Conservation (phyloP, 2,888 invertebrate genomes). For the Balanococcus diminutus region DNA sequence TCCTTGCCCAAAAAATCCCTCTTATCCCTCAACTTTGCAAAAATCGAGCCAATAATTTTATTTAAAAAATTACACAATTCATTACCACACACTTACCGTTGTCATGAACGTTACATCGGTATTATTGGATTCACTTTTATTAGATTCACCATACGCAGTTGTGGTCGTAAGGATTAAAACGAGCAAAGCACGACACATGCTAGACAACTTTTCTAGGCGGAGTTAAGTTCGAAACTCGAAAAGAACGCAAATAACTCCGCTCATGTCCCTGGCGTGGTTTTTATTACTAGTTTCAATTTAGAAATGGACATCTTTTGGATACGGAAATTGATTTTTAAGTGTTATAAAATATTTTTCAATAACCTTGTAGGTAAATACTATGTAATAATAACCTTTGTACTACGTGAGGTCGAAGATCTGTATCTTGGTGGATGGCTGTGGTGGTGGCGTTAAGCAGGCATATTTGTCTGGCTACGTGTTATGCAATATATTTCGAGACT, state of each 20-base stretch:
- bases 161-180: neutral
- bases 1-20: too few relatives aligned
- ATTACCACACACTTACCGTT: slow-evolving; percentile 30
- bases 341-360: slow-evolving; percentile 36
- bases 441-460: neutral
- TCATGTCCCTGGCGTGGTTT: neutral
- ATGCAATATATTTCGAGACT: neutral
- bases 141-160: neutral
- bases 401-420: slow-evolving; percentile 24
- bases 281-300: neutral
- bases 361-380: slow-evolving; percentile 38
- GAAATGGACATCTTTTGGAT: slow-evolving; percentile 35
- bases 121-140: neutral
- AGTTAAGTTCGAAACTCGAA: neutral
- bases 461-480: neutral
- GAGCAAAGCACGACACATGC: slow-evolving; percentile 35
- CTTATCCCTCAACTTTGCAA: neutral
- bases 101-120: slow-evolving; percentile 34
- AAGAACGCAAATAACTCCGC: neutral
- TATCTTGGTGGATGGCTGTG: neutral
- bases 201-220: slow-evolving; percentile 31
- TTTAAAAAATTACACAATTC: neutral
- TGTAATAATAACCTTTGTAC: slow-evolving; percentile 17
- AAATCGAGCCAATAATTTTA: neutral
- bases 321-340: slow-evolving; percentile 46